Conservation (phyloP, 2,113 vertebrate species). For the Malaclemys terrapin region DNA sequence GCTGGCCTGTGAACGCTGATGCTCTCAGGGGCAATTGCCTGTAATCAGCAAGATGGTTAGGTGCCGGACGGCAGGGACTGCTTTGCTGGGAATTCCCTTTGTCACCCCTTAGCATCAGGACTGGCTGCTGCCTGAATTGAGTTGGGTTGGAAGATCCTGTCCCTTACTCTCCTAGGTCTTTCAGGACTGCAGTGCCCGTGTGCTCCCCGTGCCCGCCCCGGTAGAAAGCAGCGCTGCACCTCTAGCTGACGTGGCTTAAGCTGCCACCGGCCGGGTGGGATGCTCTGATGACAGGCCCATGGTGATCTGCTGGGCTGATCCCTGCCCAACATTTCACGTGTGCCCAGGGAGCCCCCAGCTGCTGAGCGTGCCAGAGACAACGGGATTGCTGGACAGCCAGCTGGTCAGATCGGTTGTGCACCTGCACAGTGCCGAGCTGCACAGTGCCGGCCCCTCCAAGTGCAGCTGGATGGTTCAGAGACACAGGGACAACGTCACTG, state of each 20-base stretch:
- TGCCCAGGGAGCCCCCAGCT: no score
- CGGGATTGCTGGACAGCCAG: no score
- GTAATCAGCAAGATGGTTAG: not conserved
- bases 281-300: fast-evolving
- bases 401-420: no score
- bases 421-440: no score
- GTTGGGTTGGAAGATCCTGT: not conserved
- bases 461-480: no score
- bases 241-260: not conserved
- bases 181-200: fast-evolving
- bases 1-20: not conserved
- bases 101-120: not conserved
- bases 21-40: not conserved
- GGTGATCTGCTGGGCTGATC: fast-evolving
- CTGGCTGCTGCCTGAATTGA: not conserved
- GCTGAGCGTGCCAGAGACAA: not conserved
- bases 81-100: not conserved
- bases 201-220: not conserved
- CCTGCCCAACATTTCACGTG: no score
- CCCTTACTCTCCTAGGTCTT: not conserved
- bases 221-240: not conserved
- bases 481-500: no score
- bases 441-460: no score
- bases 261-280: not conserved
- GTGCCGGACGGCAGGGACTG: not conserved